Evolutionary conservation across 1,140 invertebrate species (phyloP).

Genomic region (Campodea augens): DNA sequence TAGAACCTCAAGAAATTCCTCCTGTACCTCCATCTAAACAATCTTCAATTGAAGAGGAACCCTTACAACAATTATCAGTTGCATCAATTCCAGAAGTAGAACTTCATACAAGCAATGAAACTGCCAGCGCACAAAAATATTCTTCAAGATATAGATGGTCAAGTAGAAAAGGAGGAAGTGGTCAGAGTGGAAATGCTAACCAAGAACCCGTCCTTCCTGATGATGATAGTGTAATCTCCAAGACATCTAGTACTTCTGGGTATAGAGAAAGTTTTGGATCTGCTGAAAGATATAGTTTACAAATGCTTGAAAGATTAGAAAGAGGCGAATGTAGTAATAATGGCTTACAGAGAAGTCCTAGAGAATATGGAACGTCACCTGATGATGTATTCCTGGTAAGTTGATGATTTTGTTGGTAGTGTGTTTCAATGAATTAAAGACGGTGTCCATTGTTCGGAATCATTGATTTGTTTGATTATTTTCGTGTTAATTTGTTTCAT

Average conservation of each 20-base stretch:
- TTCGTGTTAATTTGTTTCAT: too few relatives aligned
- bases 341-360: too few relatives aligned
- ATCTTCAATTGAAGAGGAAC: conserved; percentile 15
- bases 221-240: conserved; percentile 44
- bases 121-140: conserved; percentile 16
- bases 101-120: conserved; percentile 17
- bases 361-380: too few relatives aligned
- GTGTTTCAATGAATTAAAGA: too few relatives aligned
- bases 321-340: conserved; percentile 16
- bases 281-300: conserved; percentile 30
- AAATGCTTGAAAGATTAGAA: conserved; percentile 21
- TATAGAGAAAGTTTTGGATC: conserved; percentile 42
- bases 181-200: conserved; percentile 15
- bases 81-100: conserved; percentile 17
- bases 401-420: too few relatives aligned
- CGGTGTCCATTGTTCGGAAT: too few relatives aligned
- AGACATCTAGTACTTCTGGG: conserved; percentile 59
- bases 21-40: conserved; percentile 18
- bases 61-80: conserved; percentile 12
- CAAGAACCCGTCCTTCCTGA: conserved; percentile 22
- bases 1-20: conserved; percentile 28
- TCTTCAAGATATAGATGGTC: conserved; percentile 13
- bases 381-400: too few relatives aligned
- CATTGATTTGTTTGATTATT: too few relatives aligned
- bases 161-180: conserved; percentile 23